Base-by-base conservation (phyloP, 2,888 invertebrate genomes). In the Drosophila anceps region DNA sequence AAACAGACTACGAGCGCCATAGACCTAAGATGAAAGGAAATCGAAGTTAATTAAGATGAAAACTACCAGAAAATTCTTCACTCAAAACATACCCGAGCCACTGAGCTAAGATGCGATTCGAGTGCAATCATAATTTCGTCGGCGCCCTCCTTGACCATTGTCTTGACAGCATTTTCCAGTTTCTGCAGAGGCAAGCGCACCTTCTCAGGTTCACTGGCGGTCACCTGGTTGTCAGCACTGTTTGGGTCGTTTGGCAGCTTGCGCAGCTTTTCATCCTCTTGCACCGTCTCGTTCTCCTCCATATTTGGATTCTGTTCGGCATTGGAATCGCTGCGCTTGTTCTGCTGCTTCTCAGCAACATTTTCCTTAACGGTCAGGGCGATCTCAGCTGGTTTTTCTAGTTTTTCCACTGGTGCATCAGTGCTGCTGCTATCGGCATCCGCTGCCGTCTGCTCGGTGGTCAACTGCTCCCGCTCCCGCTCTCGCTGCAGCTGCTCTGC, bases 41-140 rank as follows among this genome's bases (percentile, higher is more conserved):
- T 0, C 13, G 7, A 8, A 24, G 9, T 41, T 41, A 27, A 24
- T 12, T 33, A n/a, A 1, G 0, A 5, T 6, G n/a, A 18, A 50
- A 13, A 12, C 31, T 1, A 2, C 4, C 2, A 5, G 10, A 27
- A 15, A 2, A 7, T 1, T 43, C 1, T 4, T 4, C 15, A 15
- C 1, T 35, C 3, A 7, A 44, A 29, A 71, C 92, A 78, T 84
- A 93, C 92, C 75, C 91, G 84, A 61, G 90, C 85, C 10, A 87
- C 89, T 2, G 90, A 81, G 41, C 84, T 79, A 5, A 91, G 76
- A 54, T 92, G 92, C 15, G 91, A 88, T 39, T 95, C 95, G 69
- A 95, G 94, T n/a, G 95, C 94, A 41, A 94, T 93, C 94, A 95
- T 94, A 0, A 95, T 95, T 90, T 95, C 94, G 39, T 91, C 92